Percentiles rank a stretch among this genome's conserved stretches.
phyloP scores from a whole-genome alignment of 2,888 invertebrate species.

The Carterocephalus palaemon region DNA sequence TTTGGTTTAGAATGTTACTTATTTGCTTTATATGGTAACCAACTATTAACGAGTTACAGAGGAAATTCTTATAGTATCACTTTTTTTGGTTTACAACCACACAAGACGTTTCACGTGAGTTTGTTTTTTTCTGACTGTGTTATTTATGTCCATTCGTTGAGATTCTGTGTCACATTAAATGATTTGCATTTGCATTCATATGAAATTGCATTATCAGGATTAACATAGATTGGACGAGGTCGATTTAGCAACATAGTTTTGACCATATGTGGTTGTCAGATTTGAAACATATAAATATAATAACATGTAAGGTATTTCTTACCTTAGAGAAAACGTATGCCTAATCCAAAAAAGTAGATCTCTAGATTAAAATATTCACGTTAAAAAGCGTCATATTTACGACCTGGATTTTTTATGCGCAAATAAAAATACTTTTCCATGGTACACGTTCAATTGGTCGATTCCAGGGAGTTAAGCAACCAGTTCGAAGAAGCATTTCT shows the following conservation, averaged over 20 bases:
- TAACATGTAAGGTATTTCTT: too few relatives aligned
- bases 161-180: slow-evolving; percentile 10
- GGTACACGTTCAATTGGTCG: too few relatives aligned
- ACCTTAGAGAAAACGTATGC: too few relatives aligned
- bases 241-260: slow-evolving; percentile 1
- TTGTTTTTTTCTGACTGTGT: slow-evolving; percentile 6
- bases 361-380: too few relatives aligned
- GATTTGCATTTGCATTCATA: slow-evolving; percentile 9
- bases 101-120: neutral
- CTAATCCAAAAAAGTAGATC: too few relatives aligned
- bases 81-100: slow-evolving; percentile 2
- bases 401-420: too few relatives aligned
- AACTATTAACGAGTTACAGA: neutral
- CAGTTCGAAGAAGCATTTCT: too few relatives aligned
- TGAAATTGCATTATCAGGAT: slow-evolving; percentile 19
- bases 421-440: too few relatives aligned
- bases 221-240: slow-evolving; percentile 18
- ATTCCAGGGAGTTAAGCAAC: too few relatives aligned
- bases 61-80: neutral
- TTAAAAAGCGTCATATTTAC: too few relatives aligned
- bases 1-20: neutral
- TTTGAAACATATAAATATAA: too few relatives aligned
- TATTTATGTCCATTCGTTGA: neutral
- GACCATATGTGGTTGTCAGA: too few relatives aligned
- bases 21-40: neutral